Conservation (phyloP, 35 echinoderm and acorn worm genomes). For the Hemicentrotus pulcherrimus region DNA sequence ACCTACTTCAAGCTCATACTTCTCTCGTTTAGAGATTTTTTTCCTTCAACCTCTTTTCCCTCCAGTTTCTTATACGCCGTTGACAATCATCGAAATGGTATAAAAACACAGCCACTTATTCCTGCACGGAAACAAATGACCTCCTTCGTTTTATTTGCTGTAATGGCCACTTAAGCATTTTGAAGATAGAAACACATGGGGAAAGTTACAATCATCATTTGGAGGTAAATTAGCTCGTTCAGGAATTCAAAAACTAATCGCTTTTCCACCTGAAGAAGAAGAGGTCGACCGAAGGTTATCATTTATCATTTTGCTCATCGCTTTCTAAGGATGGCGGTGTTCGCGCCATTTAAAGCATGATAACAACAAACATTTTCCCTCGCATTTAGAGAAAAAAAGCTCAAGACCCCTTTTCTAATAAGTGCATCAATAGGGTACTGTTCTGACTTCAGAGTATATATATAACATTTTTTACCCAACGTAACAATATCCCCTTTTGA, state of each 20-base stretch:
- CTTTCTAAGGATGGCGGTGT: neutral
- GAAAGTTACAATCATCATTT: conserved; percentile 28
- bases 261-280: neutral
- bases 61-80: neutral
- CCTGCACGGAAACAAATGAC: neutral
- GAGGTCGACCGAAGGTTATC: neutral
- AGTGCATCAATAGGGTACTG: no score
- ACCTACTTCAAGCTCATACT: neutral
- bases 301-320: conserved; percentile 1
- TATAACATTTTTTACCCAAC: no score
- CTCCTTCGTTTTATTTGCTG: neutral
- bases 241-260: conserved; percentile 6
- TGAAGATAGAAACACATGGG: conserved; percentile 12
- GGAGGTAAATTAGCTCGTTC: conserved; percentile 28
- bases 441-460: no score
- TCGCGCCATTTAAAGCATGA: neutral
- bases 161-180: conserved; percentile 34
- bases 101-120: neutral
- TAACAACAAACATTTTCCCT: neutral
- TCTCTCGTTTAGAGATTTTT: neutral
- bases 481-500: no score
- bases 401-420: no score
- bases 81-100: neutral
- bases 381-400: neutral
- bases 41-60: neutral